These are phyloP conservation scores for Anhinga anhinga DNA, from an alignment of 2,113 vertebrate genomes.

Conservation along the genomic window DNA sequence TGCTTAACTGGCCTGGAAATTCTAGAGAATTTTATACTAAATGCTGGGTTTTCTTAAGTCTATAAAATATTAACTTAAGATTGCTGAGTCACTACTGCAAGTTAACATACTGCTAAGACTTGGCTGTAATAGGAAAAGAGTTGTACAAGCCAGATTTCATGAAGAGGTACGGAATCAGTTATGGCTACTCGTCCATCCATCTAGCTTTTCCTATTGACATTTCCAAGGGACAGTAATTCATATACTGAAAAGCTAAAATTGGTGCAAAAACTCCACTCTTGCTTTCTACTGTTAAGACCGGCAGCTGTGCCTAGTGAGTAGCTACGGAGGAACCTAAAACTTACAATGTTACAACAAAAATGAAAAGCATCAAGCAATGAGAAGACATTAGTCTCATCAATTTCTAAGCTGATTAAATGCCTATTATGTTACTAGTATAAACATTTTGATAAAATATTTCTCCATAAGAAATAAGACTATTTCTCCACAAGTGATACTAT, in stretches of 20 bases:
- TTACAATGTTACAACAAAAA: neutral
- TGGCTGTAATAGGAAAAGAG: neutral
- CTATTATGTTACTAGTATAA: neutral
- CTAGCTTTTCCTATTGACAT: neutral
- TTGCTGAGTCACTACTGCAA: conserved; percentile 26
- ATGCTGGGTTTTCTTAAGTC: neutral
- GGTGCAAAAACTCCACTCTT: neutral
- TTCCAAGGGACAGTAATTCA: neutral
- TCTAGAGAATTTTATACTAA: neutral
- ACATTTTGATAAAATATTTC: neutral
- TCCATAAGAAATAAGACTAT: neutral
- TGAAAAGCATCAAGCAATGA: neutral
- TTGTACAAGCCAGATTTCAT: neutral
- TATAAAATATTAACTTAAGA: neutral
- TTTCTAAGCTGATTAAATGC: neutral
- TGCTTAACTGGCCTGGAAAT: neutral
- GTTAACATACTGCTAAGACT: neutral
- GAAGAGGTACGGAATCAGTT: neutral
- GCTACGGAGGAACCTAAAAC: neutral
- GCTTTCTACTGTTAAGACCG: neutral
- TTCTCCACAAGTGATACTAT: neutral
- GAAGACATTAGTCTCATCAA: neutral
- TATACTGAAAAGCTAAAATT: neutral
- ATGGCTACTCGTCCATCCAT: neutral
- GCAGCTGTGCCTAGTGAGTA: neutral